Percentiles rank a stretch among this genome's conserved stretches.
Conservation (phyloP, 2,797 vertebrate genomes). For the Vireo griseus region DNA sequence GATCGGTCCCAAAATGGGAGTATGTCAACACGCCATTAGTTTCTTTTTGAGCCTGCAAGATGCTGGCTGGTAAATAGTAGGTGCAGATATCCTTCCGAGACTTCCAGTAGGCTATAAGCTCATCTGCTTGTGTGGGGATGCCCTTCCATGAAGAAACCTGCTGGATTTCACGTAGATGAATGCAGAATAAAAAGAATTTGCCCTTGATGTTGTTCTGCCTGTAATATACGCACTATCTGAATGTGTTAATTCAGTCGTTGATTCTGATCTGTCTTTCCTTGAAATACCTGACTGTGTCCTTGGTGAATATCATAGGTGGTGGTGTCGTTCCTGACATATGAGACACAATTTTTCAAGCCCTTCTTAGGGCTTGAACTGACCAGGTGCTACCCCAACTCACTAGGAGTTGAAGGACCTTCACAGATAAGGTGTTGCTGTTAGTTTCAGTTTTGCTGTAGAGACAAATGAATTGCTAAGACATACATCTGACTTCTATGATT, state of each 20-base stretch:
- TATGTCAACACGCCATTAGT: neutral
- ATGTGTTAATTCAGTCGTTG: neutral
- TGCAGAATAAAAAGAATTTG: conserved; percentile 18
- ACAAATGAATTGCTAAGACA: neutral
- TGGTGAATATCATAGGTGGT: conserved; percentile 10
- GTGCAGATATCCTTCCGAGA: neutral
- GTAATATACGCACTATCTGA: neutral
- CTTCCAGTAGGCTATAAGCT: conserved; percentile 25
- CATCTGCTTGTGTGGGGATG: conserved; percentile 11
- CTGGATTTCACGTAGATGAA: conserved; percentile 14
- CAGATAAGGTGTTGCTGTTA: conserved; percentile 36
- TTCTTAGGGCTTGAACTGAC: conserved; percentile 1
- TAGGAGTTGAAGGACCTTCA: conserved; percentile 48
- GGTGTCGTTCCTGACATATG: neutral
- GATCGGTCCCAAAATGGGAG: neutral
- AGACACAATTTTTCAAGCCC: conserved; percentile 7
- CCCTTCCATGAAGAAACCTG: conserved; percentile 23
- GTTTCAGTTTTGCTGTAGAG: conserved; percentile 42
- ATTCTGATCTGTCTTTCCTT: conserved; percentile 9
- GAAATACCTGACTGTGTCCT: conserved; percentile 41
- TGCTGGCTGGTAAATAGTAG: conserved; percentile 9
- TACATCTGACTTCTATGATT: neutral
- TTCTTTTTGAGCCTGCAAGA: neutral
- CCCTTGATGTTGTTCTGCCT: conserved; percentile 35
- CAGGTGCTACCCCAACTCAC: conserved; percentile 39